These are phyloP conservation scores for Eospalax fontanierii DNA, from an alignment of 2,797 vertebrate genomes.

Conservation along the genomic window DNA sequence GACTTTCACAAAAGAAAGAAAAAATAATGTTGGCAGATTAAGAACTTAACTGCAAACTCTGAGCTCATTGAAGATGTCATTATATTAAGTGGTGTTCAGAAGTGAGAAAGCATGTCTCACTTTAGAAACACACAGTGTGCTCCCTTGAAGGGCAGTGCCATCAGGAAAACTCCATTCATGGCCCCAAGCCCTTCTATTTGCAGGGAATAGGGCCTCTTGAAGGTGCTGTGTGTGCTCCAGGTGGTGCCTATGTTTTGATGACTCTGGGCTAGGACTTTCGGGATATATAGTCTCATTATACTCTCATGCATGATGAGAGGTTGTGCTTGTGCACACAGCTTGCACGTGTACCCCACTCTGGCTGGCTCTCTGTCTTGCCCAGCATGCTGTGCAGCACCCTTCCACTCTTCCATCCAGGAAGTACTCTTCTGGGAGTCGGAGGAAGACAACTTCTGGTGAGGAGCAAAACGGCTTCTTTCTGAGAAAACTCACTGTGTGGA, in stretches of 20 bases:
- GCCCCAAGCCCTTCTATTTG: neutral
- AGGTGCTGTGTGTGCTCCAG: neutral
- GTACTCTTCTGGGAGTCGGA: neutral
- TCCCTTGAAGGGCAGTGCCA: neutral
- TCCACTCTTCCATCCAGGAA: neutral
- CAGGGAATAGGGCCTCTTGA: neutral
- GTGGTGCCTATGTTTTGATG: too few species aligned
- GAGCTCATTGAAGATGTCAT: neutral
- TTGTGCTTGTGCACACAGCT: neutral
- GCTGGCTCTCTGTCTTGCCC: neutral
- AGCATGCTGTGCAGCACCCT: too few species aligned
- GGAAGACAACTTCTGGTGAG: neutral
- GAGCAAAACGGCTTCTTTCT: neutral
- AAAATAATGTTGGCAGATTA: neutral
- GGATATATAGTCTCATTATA: neutral
- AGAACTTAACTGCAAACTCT: neutral
- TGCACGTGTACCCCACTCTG: neutral
- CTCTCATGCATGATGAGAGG: neutral
- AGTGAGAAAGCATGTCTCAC: neutral
- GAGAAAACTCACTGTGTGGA: neutral
- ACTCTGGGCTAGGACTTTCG: neutral
- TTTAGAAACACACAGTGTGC: neutral
- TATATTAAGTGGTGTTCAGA: neutral
- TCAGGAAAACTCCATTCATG: neutral
- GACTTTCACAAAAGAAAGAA: neutral